Evolutionary conservation across 2,113 vertebrate genomes (phyloP).

Genomic region (Camelus bactrianus): DNA sequence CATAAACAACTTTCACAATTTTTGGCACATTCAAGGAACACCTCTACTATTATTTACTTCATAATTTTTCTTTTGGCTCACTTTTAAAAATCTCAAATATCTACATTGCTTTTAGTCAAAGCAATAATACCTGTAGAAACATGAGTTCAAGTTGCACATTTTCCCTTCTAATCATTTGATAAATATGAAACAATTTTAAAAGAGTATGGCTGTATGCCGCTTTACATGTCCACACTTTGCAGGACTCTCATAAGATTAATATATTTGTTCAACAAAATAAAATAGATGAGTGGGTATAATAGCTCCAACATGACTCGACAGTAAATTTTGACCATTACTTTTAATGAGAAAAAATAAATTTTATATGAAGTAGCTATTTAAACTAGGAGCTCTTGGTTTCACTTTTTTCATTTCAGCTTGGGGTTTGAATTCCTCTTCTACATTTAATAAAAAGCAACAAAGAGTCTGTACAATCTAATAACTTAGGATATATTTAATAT

Average conservation of each 20-base stretch:
- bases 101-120: background rate
- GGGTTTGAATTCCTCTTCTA: slow-evolving; percentile 1
- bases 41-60: background rate
- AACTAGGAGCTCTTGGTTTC: background rate
- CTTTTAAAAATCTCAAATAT: background rate
- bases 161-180: background rate
- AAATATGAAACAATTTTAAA: background rate
- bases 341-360: slow-evolving; percentile 53
- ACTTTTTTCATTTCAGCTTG: background rate
- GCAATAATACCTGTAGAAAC: background rate
- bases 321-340: slow-evolving; percentile 40
- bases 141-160: background rate
- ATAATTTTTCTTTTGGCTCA: background rate
- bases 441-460: background rate
- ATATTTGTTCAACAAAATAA: background rate
- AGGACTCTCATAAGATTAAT: background rate
- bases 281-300: background rate
- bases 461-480: background rate
- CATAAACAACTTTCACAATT: background rate
- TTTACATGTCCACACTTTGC: background rate
- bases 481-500: background rate
- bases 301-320: background rate
- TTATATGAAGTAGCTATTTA: slow-evolving; percentile 46
- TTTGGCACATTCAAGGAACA: background rate
- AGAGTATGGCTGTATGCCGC: background rate